These are phyloP conservation scores for Kryptopterus vitreolus DNA, from an alignment of 2,797 vertebrate genomes.

Conservation along the genomic window DNA sequence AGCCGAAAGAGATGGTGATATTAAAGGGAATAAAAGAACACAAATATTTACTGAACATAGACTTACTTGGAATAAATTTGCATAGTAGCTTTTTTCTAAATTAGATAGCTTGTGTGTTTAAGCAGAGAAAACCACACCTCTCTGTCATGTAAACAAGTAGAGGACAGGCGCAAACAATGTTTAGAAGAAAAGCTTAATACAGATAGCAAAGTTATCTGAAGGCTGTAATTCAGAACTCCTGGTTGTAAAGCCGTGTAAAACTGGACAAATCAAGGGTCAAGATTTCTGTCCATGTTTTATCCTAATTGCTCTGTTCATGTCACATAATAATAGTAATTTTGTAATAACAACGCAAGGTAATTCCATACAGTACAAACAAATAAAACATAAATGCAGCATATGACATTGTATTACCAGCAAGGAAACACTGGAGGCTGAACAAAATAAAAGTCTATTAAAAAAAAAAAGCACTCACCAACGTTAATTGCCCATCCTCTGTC, in stretches of 20 bases:
- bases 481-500: conserved; percentile 97
- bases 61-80: background rate
- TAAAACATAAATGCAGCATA: background rate
- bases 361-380: background rate
- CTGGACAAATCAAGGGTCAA: background rate
- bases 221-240: too few relatives aligned
- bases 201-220: too few relatives aligned
- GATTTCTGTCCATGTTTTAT: background rate
- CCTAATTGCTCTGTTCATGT: background rate
- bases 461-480: conserved; percentile 81
- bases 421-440: background rate
- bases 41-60: background rate
- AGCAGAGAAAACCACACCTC: background rate
- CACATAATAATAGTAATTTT: background rate
- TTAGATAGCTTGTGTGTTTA: background rate
- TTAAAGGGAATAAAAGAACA: too few relatives aligned
- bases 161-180: too few relatives aligned
- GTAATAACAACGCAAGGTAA: background rate
- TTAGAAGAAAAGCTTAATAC: too few relatives aligned
- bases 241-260: background rate
- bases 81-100: background rate
- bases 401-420: background rate
- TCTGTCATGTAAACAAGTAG: too few relatives aligned
- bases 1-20: too few relatives aligned
- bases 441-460: background rate